Base-by-base conservation (phyloP, 2,797 vertebrate species). In the Sciurus carolinensis region DNA sequence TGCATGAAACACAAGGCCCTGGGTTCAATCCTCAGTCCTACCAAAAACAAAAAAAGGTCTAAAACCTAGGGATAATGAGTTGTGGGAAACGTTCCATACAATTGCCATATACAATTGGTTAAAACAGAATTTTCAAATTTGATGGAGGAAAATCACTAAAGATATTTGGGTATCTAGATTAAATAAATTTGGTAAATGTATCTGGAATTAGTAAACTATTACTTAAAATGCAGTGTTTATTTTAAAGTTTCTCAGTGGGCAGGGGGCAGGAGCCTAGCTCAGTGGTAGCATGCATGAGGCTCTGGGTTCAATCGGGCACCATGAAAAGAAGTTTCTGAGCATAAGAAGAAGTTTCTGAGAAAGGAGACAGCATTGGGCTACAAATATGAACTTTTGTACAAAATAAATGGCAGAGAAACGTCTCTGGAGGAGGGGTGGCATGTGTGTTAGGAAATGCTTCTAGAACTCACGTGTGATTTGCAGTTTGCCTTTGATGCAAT, bases 371-470 rank as follows among this genome's bases (percentile, higher is more conserved):
- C 7, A 42, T 36, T 47, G 77, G 59, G 71, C 24, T 33, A 66
- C 62, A 90, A 80, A 90, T 15, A n/a, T 20, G 62, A 91, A 52
- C 33, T 89, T 93, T 6, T 80, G 71, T 44, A 76, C 66, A 88
- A 92, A 92, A 64, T 82, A 82, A 95, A 75, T 59, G 57, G 57
- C 79, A 93, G 64, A 96, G 54, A 95, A 94, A 72, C 1, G 50
- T 77, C 91, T 62, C 1, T 0, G 24, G 62, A 95, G 82, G 39
- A 89, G 26, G 39, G 85, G 69, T 26, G 82, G 57, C 36, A 15
- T 7, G 47, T 67, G 44, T 24, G 52, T 85, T 85, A 76, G 80
- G 91, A 96, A 94, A 85, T 85, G 59, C 77, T 95, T 97, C 85
- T 89, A 33, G n/a, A 92, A 87, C 52, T 22, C 88, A 18, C n/a